Conservation (phyloP, 2,888 invertebrate species). For the Poecilobothrus nobilitatus region DNA sequence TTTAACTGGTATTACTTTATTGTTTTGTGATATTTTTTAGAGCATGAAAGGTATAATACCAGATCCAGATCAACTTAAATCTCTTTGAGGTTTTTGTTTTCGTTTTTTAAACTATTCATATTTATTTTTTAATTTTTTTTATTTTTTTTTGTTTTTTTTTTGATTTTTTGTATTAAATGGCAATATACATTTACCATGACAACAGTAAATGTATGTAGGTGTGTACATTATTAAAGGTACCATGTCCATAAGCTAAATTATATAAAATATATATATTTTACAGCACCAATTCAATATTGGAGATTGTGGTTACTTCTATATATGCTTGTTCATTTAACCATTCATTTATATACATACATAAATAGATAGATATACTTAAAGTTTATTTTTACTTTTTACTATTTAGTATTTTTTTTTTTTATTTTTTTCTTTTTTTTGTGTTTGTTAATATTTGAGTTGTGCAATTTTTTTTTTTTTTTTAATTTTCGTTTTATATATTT, state of each 20-base stretch:
- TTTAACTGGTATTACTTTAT: background rate
- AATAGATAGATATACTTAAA: too few species aligned
- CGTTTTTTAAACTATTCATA: background rate
- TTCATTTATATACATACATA: too few species aligned
- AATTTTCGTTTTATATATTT: background rate
- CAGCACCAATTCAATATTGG: background rate
- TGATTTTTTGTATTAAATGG: too few species aligned
- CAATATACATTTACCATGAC: too few species aligned
- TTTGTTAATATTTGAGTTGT: background rate
- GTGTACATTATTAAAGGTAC: too few species aligned
- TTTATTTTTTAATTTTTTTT: too few species aligned
- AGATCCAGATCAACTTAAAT: background rate
- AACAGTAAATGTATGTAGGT: background rate
- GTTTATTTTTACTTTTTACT: background rate
- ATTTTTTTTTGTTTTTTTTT: too few species aligned
- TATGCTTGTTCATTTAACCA: constrained; percentile 1
- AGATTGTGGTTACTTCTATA: background rate
- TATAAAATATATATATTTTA: too few species aligned
- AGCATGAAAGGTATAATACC: constrained; percentile 4
- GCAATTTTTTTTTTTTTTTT: background rate
- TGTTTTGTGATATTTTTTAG: constrained; percentile 4
- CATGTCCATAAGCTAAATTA: too few species aligned
- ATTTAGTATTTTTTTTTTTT: background rate
- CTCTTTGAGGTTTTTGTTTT: constrained; percentile 2
- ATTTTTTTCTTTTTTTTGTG: background rate